Base-by-base conservation (phyloP, 1,140 invertebrate species). In the Rhagoletis zephyria region DNA sequence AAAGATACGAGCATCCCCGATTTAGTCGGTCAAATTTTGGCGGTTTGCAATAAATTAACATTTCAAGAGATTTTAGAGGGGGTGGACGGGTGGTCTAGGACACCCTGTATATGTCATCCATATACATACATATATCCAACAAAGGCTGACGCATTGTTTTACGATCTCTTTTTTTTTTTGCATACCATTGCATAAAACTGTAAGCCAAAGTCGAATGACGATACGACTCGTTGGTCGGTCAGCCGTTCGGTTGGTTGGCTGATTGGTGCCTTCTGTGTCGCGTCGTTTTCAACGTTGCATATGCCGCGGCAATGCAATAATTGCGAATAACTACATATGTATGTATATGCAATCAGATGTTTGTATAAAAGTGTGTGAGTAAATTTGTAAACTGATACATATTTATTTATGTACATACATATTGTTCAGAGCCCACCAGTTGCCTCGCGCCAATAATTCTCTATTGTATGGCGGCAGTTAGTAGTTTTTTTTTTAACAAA, bases 401-500 rank as follows among this genome's bases (percentile, higher is more conserved):
- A 30, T 30, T 30, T 63, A 63, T 63, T 1, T 10, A 56, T 30
- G 30, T 56, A 56, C 51, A 56, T 7, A 56, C 51, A 2, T 56
- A 56, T 63, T 63, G 4, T 63, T 63, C n/a, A 16, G 74, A 51
- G 16, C 48, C 14, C 74, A 81, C 74, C 74, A 81, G 16, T 81
- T 56, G 74, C 74, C 74, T 81, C 74, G 74, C 74, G 42, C 74
- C 74, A 81, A 81, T 51, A 81, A 56, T 59, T 56, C 48, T 51
- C 48, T 51, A 16, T 56, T 81, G 45, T 81, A 77, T 51, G 51
- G 70, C 70, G 16, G 70, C 70, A 14, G 70, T 74, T 51, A 42
- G n/a, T n/a, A 16, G 30, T 67, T 67, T 40, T 40, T 67, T 77
- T 10, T 77, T 48, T 16, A 19, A 81, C 48, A 12, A 30, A 81